A percentile compares a stretch with the other conserved stretches of the same genome.
phyloP scores from a whole-genome alignment of 2,888 invertebrate species.

The Amiota mariae region DNA sequence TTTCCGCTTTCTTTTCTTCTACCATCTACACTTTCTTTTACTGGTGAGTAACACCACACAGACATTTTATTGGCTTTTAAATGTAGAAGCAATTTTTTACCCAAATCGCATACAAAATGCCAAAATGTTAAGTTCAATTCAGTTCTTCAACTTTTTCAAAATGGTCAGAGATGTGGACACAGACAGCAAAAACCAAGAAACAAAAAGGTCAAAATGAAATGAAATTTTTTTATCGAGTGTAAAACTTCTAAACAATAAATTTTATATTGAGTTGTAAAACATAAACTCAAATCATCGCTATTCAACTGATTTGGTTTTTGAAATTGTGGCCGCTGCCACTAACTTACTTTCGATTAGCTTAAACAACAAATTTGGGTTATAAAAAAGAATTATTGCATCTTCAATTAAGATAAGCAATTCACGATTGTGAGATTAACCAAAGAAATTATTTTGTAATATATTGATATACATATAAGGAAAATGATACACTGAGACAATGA shows the following conservation, averaged over 20 bases:
- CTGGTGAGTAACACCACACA: conserved; percentile 19
- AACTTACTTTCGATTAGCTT: too few species aligned
- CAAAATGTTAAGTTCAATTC: background rate
- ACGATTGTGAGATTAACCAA: too few species aligned
- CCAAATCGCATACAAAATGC: background rate
- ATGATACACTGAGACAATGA: too few species aligned
- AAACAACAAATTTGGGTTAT: too few species aligned
- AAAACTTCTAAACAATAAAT: conserved; percentile 3
- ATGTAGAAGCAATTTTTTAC: background rate
- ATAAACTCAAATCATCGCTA: too few species aligned
- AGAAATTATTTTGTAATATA: too few species aligned
- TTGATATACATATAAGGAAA: too few species aligned
- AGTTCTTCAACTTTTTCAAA: background rate
- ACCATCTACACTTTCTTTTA: background rate
- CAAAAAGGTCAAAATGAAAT: conserved; percentile 5
- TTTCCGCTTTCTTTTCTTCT: background rate
- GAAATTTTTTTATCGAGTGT: conserved; percentile 16
- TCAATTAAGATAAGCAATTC: too few species aligned
- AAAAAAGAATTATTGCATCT: too few species aligned
- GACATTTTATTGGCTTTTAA: conserved; percentile 8
- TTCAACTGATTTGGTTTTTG: too few species aligned
- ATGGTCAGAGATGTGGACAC: background rate
- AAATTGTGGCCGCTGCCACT: too few species aligned
- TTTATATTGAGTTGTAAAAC: too few species aligned
- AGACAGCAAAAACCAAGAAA: background rate